Percentiles rank a stretch among this genome's conserved stretches.
Conservation (phyloP, 2,113 vertebrate genomes). For the Bucco capensis region DNA sequence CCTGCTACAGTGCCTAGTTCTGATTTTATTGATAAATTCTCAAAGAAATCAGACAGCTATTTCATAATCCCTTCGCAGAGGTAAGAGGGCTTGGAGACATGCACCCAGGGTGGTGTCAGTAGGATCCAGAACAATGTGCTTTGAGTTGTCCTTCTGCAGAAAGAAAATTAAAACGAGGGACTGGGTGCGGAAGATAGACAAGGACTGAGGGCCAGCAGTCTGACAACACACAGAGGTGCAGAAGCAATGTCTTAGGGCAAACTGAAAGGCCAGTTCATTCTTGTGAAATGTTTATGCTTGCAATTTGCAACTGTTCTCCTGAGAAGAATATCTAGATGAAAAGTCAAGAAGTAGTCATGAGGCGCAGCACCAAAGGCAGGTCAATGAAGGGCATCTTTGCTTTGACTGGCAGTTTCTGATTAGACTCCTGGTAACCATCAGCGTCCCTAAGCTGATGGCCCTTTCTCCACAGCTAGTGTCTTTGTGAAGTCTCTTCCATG, state of each 20-base stretch:
- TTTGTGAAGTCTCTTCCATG: background rate
- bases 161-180: background rate
- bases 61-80: background rate
- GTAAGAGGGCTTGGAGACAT: background rate
- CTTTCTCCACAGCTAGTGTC: accelerated
- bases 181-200: background rate
- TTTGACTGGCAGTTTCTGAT: background rate
- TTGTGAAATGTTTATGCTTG: accelerated
- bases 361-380: background rate
- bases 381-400: background rate
- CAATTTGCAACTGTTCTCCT: background rate
- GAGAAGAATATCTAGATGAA: background rate
- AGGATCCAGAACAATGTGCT: background rate
- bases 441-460: accelerated
- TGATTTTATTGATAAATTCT: background rate
- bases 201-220: background rate
- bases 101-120: background rate
- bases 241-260: accelerated
- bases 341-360: background rate
- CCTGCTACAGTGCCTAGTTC: background rate
- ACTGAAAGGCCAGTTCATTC: background rate
- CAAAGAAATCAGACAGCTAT: background rate
- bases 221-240: background rate
- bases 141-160: background rate
- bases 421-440: background rate